Conservation (phyloP, 2,888 invertebrate species). For the Agrochola circellaris region DNA sequence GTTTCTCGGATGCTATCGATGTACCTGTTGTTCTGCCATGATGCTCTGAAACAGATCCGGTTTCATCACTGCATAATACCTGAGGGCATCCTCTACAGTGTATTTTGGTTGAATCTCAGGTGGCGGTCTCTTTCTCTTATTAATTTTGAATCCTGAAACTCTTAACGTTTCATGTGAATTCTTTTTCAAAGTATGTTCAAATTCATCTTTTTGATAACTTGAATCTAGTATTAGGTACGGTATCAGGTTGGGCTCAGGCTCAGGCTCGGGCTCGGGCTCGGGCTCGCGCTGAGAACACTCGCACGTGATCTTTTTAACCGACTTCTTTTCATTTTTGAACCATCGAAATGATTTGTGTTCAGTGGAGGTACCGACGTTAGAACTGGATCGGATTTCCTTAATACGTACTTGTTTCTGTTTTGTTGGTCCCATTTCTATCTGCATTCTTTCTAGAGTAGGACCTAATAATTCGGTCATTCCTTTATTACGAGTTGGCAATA, state of each 20-base stretch:
- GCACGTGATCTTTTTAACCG: slow-evolving; percentile 58
- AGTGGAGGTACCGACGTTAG: slow-evolving; percentile 43
- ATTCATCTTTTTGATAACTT: neutral
- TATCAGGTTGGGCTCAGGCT: slow-evolving; percentile 15
- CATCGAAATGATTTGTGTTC: neutral
- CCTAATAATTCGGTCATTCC: neutral
- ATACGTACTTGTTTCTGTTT: slow-evolving; percentile 21
- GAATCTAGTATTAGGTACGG: neutral
- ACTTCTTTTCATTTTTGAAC: slow-evolving; percentile 48
- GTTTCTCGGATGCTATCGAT: neutral
- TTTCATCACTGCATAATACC: slow-evolving; percentile 73
- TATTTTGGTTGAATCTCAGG: neutral
- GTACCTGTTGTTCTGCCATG: slow-evolving; percentile 57
- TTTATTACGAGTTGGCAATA: neutral
- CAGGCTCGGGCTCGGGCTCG: neutral
- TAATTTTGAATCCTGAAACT: slow-evolving; percentile 76
- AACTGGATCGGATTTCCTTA: slow-evolving; percentile 25
- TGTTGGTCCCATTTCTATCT: slow-evolving; percentile 14
- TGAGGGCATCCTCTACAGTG: slow-evolving; percentile 64
- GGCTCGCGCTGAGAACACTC: slow-evolving; percentile 66
- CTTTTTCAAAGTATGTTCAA: slow-evolving; percentile 59
- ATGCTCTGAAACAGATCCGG: slow-evolving; percentile 43
- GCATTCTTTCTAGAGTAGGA: neutral
- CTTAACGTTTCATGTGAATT: slow-evolving; percentile 75
- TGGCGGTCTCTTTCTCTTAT: slow-evolving; percentile 56